Evolutionary conservation across 2,113 vertebrate species (phyloP), one percentile per base, ranked within the genome.

Genomic region (Rhinopomastus cyanomelas): DNA sequence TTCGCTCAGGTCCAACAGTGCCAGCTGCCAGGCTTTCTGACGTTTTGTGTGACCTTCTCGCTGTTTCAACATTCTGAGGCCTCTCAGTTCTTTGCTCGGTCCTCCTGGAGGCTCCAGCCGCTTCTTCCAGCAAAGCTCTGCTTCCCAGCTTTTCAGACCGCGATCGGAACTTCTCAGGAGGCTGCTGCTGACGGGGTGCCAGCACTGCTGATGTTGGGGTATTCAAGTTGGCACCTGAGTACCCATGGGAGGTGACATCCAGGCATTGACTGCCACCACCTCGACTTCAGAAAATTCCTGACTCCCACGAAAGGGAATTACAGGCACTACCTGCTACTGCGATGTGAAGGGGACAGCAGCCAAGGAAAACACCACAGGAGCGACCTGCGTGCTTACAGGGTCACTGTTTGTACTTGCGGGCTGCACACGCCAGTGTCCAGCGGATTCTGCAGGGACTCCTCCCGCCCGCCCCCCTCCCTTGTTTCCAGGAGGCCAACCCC

Each of bases 361-460:
- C 30, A 3, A 9, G 16, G 8, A 16, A 23, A 52, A 32, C 1
- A 6, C 0, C 10, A 12, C 10, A 2, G 0, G 5, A 22, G 13
- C 0, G 17, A 15, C 36, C 30, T 0, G 11, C 6, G 6, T 0
- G 14, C n/a, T 11, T 8, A 0, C 1, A 30, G 8, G 14, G 18
- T 8, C 36, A 3, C 29, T 1, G 2, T 3, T 5, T 30, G 2
- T 12, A 19, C 5, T 25, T 8, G 48, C n/a, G 12, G 53, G 8
- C 17, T 8, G 16, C 36, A 12, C 1, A 14, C 15, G 5, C 19
- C 32, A 6, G 20, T 1, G 52, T 5, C 22, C 14, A 26, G 17
- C 22, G 1, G 56, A 2, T 10, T 18, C 11, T 4, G n/a, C 32
- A 6, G 67, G 7, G 46, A 8, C 57, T 7, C 3, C 30, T 15